These are phyloP conservation scores for Caenorhabditis sinica DNA, from an alignment of 2,888 invertebrate genomes.

Conservation along the genomic window DNA sequence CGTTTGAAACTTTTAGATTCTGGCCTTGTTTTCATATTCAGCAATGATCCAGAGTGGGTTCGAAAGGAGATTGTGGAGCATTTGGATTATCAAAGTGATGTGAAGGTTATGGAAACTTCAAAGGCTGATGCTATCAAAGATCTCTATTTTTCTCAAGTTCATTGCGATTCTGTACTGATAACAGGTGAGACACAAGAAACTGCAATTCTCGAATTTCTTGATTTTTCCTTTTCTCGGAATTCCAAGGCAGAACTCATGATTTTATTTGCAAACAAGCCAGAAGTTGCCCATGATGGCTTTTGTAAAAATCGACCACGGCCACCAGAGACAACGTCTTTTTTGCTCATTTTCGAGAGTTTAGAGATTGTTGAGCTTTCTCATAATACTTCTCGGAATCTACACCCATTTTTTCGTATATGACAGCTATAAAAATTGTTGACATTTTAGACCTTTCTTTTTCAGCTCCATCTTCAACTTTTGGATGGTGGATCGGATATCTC, in stretches of 20 bases:
- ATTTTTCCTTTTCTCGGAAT: too few species aligned
- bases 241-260: too few species aligned
- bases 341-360: too few species aligned
- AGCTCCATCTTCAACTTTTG: constrained; percentile 61
- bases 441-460: neutral
- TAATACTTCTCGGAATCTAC: too few species aligned
- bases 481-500: constrained; percentile 61
- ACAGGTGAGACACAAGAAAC: constrained; percentile 51
- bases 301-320: too few species aligned
- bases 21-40: constrained; percentile 35
- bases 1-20: constrained; percentile 4
- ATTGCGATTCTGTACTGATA: constrained; percentile 58
- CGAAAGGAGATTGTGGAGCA: constrained; percentile 1
- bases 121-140: constrained; percentile 37
- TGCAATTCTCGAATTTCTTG: too few species aligned
- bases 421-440: too few species aligned
- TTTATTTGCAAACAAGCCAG: too few species aligned
- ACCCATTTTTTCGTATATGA: too few species aligned
- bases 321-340: too few species aligned
- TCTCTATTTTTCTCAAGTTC: constrained; percentile 46
- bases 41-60: constrained; percentile 45
- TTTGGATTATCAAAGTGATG: constrained; percentile 30
- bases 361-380: too few species aligned
- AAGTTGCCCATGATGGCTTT: too few species aligned
- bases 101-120: constrained; percentile 33